phyloP scores from a whole-genome alignment of 1,140 invertebrate genomes.

The Saccostrea cuccullata region DNA sequence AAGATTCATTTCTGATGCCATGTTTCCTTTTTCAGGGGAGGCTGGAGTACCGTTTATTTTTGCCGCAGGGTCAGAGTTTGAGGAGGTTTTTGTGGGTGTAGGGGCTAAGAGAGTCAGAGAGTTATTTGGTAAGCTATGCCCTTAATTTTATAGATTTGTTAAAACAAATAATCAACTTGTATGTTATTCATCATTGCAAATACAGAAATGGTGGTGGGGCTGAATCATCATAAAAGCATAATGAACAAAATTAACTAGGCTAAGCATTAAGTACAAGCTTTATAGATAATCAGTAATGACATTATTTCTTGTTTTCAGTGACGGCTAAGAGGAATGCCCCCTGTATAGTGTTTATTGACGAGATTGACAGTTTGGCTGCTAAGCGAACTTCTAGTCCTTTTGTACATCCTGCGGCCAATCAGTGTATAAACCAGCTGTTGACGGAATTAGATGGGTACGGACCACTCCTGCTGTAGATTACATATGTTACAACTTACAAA shows the following conservation, averaged over 20 bases:
- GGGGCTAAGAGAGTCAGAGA: conserved; percentile 96
- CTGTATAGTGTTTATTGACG: conserved; percentile 99
- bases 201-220: no score
- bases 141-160: no score
- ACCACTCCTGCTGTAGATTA: not conserved
- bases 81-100: conserved; percentile 98
- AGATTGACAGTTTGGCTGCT: conserved; percentile 98
- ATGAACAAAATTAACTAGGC: no score
- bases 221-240: no score
- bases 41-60: conserved; percentile 99
- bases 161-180: no score
- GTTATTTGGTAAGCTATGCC: conserved; percentile 90
- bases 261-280: no score
- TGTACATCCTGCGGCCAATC: conserved; percentile 98
- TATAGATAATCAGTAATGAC: not conserved
- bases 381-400: conserved; percentile 94
- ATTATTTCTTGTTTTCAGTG: conserved; percentile 80
- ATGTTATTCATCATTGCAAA: no score
- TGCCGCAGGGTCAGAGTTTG: conserved; percentile 98
- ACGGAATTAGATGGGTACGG: conserved; percentile 98
- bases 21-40: conserved; percentile 85
- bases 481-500: no score
- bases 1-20: not conserved
- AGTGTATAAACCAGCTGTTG: conserved; percentile 98
- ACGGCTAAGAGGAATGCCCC: conserved; percentile 96